Evolutionary conservation across 2,888 invertebrate genomes (phyloP), one percentile per base, ranked within the genome.

Genomic region (Catocala sponsa): DNA sequence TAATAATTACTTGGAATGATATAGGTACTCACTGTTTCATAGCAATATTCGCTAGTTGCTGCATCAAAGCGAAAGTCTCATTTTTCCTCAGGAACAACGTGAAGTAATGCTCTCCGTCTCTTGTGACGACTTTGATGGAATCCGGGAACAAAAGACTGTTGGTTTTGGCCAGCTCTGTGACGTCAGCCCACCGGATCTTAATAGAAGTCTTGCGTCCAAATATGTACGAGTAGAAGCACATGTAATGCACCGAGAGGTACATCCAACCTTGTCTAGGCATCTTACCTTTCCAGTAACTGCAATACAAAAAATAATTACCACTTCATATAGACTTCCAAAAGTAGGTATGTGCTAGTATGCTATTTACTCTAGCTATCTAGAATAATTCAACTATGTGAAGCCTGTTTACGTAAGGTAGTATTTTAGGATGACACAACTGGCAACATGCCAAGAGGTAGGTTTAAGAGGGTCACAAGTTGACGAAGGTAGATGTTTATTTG

Each of bases 221-320:
- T 83, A 99, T 97, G 85, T 98, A 98, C 0, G 99, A 98, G 89
- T 99, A 98, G 92, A 99, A 99, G 86, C 99, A 99, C 87, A 99
- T 95, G 88, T 98, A 98, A 87, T 99, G 98, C 42, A 99, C 97
- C 15, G 99, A 99, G n/a, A 99, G 95, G 86, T 99, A 99, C 86
- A 99, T 95, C 97, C 98, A 98, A 41, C 99, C 99, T 94, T 99
- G 99, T n/a, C 98, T 95, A 0, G 99, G 99, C 75, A 99, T 95
- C 87, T 97, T 97, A 42, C 98, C 97, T 90, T 98, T 98, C 97
- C 98, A 98, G 85, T 98, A 99, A 85, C 99, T 99, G 85, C 84
- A 95, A 57, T 43, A 44, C 0, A 25, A 65, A 50, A 38, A 7
- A 38, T 9, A 38, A 7, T 38, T 38, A 38, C 0, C 9, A 25